Evolutionary conservation across 1,140 invertebrate genomes (phyloP), one percentile per base, ranked within the genome.

Genomic region (Dendrolimus kikuchii): DNA sequence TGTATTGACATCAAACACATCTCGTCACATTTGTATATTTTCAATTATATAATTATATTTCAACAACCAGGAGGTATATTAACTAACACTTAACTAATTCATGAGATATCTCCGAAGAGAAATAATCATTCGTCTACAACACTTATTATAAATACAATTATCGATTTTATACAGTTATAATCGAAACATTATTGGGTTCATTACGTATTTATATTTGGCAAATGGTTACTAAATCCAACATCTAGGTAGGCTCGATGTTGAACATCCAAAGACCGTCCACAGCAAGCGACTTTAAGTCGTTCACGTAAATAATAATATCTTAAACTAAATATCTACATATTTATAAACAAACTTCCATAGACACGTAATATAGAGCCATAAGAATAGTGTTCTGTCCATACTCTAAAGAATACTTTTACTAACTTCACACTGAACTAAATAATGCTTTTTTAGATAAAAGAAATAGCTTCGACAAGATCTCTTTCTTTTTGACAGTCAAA

Each of bases 61-160:
- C 67, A 86, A 82, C 80, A 84, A 86, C 82, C 82, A 82, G 67
- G 73, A 77, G 73, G 77, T 73, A 71, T 72, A 76, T 71, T 76
- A 77, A 69, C 74, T 81, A 81, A 81, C 62, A 60, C 68, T 74
- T 73, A 74, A 57, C 60, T 74, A 72, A 62, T 60, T 64, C 65
- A 73, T 81, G 79, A 79, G 76, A 81, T 75, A 79, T 64, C 71
- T 70, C 72, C 68, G 60, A 62, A 49, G 64, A 71, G 74, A 59
- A 56, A 51, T 51, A 8, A 49, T 60, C 46, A 53, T 60, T 71
- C 60, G 63, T 64, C 71, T 69, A 71, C 57, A 67, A 68, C 66
- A 68, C 53, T 62, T 61, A 66, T 60, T 53, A 50, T 62, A 58
- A 53, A 60, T 45, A 51, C 50, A 44, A 58, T 51, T 61, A 63